These are phyloP conservation scores for Nicator chloris DNA, from an alignment of 2,113 vertebrate genomes.

Conservation along the genomic window DNA sequence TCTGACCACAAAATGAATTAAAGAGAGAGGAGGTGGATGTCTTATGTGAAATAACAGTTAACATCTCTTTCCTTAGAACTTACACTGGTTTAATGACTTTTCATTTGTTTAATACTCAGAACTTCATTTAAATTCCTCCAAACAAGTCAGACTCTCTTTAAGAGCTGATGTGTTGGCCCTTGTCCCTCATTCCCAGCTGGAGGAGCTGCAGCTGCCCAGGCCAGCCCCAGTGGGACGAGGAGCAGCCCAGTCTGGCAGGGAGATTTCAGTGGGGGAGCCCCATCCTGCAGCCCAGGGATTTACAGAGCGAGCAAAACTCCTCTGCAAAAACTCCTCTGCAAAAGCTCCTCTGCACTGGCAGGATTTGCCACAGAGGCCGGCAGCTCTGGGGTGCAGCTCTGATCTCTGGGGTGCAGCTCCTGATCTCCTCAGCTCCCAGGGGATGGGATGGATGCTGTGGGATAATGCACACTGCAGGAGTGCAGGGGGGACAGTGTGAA, in stretches of 20 bases:
- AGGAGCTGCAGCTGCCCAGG: too few relatives aligned
- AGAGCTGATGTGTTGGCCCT: neutral
- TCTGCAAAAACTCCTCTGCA: neutral
- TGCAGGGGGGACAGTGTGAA: neutral
- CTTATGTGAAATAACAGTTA: neutral
- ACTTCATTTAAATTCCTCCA: neutral
- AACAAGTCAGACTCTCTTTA: neutral
- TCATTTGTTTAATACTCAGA: neutral
- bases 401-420: neutral
- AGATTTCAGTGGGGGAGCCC: neutral
- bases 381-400: neutral
- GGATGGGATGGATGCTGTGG: neutral
- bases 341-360: neutral
- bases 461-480: neutral
- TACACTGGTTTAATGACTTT: neutral
- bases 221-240: neutral
- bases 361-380: neutral
- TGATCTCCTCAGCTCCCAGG: neutral
- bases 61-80: neutral
- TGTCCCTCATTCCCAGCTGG: fast-evolving
- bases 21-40: neutral
- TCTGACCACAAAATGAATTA: neutral
- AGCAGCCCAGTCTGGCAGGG: fast-evolving
- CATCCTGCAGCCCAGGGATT: neutral
- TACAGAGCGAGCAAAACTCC: neutral